Percentiles rank a stretch among this genome's conserved stretches.
These are phyloP conservation scores for Scaptomyza parva DNA, from an alignment of 2,888 invertebrate species.

Conservation along the genomic window DNA sequence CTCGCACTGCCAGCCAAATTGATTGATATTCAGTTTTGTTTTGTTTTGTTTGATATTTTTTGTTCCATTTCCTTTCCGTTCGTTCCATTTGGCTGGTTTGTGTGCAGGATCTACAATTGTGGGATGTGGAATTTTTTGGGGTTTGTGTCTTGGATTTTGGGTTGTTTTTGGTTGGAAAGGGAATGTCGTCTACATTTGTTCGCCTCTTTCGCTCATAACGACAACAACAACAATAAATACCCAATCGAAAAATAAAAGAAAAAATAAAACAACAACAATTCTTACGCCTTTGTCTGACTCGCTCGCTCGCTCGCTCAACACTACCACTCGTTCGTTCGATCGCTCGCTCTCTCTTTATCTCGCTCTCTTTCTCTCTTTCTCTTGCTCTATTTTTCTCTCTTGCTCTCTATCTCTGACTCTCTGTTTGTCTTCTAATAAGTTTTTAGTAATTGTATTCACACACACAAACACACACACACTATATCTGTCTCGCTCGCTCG, in stretches of 20 bases:
- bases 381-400: constrained; percentile 28
- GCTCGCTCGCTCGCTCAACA: constrained; percentile 60
- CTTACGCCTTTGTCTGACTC: constrained; percentile 49
- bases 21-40: background rate
- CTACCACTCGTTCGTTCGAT: constrained; percentile 40
- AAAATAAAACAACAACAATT: background rate
- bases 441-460: constrained; percentile 43
- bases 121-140: background rate
- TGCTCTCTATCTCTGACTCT: constrained; percentile 35
- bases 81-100: background rate
- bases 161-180: constrained; percentile 1
- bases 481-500: constrained; percentile 46
- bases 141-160: constrained; percentile 3
- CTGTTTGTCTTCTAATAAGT: constrained; percentile 33
- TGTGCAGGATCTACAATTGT: background rate
- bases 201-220: constrained; percentile 29
- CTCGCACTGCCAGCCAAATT: background rate
- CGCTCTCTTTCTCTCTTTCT: constrained; percentile 12
- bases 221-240: constrained; percentile 14
- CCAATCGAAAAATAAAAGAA: background rate
- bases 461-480: constrained; percentile 14
- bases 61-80: background rate
- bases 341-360: constrained; percentile 13
- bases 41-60: background rate
- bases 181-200: constrained; percentile 32